These are phyloP conservation scores for Xyliphius kryptos DNA, from an alignment of 2,113 vertebrate genomes.

Conservation along the genomic window DNA sequence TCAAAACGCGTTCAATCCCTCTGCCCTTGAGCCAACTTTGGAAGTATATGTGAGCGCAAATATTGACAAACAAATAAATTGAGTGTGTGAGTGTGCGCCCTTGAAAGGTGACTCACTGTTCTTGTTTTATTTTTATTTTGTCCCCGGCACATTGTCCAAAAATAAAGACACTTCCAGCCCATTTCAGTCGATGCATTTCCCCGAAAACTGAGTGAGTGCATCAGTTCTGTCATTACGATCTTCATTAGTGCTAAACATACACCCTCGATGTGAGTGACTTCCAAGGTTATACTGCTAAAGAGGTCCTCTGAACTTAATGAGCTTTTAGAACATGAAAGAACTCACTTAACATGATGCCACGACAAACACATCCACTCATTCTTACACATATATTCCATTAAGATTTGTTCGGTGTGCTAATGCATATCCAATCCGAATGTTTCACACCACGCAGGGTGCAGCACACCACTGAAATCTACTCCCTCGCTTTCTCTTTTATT, in stretches of 20 bases:
- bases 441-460: neutral
- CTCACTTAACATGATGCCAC: too few species aligned
- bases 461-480: constrained; percentile 13
- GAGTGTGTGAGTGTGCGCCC: constrained; percentile 32
- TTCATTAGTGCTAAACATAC: too few species aligned
- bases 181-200: neutral
- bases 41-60: constrained; percentile 60
- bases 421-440: constrained; percentile 22
- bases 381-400: neutral
- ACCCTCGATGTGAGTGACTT: too few species aligned
- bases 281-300: too few species aligned
- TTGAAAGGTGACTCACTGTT: constrained; percentile 9
- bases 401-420: constrained; percentile 1
- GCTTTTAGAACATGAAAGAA: too few species aligned
- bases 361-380: too few species aligned
- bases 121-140: neutral
- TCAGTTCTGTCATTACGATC: too few species aligned
- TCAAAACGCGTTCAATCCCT: constrained; percentile 62
- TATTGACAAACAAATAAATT: constrained; percentile 73
- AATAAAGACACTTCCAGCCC: neutral
- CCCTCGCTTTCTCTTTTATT: constrained; percentile 3
- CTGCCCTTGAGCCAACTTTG: constrained; percentile 69
- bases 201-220: too few species aligned
- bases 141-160: neutral
- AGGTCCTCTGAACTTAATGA: too few species aligned